Evolutionary conservation across 2,113 vertebrate species (phyloP).

Genomic region (Nibea coibor): DNA sequence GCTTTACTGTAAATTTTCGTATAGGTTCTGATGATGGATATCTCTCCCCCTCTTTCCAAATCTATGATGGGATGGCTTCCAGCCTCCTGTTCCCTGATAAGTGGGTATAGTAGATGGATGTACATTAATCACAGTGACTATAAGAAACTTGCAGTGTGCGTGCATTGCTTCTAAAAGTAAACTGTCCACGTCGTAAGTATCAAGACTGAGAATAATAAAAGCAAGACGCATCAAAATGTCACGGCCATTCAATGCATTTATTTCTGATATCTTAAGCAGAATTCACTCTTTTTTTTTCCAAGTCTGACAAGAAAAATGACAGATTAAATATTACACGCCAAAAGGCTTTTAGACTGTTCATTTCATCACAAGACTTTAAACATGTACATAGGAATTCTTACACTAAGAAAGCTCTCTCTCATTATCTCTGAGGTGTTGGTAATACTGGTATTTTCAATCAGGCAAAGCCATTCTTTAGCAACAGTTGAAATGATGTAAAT

Average conservation of each 20-base stretch:
- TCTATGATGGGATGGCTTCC: background rate
- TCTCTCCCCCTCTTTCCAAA: background rate
- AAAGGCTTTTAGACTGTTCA: slow-evolving; percentile 59
- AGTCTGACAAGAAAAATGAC: slow-evolving; percentile 70
- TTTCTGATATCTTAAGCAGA: slow-evolving; percentile 65
- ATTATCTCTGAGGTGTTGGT: slow-evolving; percentile 38
- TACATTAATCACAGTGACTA: background rate
- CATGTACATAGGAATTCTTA: slow-evolving; percentile 74
- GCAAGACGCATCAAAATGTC: slow-evolving; percentile 35
- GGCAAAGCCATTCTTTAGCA: slow-evolving; percentile 58
- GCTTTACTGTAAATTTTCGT: background rate
- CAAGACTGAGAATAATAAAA: slow-evolving; percentile 14
- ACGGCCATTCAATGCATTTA: slow-evolving; percentile 74
- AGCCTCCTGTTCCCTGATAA: background rate
- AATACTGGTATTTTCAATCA: slow-evolving; percentile 40
- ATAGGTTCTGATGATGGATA: background rate
- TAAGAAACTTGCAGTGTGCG: background rate
- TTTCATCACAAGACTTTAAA: slow-evolving; percentile 78
- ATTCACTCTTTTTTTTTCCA: slow-evolving; percentile 54
- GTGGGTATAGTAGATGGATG: background rate
- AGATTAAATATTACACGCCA: slow-evolving; percentile 74
- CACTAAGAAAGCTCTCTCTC: slow-evolving; percentile 53
- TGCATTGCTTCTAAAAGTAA: background rate
- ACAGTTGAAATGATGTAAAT: slow-evolving; percentile 47
- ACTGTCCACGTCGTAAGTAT: background rate